These are phyloP conservation scores for Pteropus alecto DNA, from an alignment of 2,113 vertebrate species.

Conservation along the genomic window DNA sequence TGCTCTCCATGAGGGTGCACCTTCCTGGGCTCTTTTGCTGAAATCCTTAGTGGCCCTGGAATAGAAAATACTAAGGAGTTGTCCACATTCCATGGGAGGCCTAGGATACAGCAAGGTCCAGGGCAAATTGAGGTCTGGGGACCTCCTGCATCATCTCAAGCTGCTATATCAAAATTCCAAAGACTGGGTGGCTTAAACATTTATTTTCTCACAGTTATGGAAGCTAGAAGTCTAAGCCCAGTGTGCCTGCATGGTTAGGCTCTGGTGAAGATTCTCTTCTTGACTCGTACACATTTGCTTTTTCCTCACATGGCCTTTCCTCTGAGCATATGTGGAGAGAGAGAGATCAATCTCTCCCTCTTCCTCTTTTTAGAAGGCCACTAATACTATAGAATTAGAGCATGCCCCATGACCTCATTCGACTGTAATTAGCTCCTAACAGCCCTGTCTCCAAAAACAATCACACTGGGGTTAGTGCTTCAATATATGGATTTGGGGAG, in stretches of 20 bases:
- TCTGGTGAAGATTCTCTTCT: not conserved
- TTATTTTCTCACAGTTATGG: not conserved
- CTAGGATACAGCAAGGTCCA: not conserved
- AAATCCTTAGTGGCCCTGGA: not conserved
- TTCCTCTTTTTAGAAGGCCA: not conserved
- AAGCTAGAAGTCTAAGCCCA: not conserved
- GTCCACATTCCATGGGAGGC: not conserved
- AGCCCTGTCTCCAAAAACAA: not conserved
- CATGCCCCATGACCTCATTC: not conserved
- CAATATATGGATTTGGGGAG: not conserved
- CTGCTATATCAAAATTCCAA: not conserved
- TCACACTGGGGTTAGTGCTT: not conserved
- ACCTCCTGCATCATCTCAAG: not conserved
- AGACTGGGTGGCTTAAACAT: not conserved
- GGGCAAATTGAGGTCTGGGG: not conserved
- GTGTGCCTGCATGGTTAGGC: not conserved
- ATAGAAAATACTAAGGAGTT: not conserved
- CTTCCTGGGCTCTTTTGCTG: not conserved
- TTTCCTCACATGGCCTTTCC: not conserved
- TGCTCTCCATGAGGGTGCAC: not conserved
- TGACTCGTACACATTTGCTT: not conserved
- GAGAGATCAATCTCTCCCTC: too few relatives aligned
- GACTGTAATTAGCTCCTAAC: not conserved
- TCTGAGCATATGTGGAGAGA: not conserved
- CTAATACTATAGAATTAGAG: not conserved